phyloP scores from a whole-genome alignment of 2,888 invertebrate genomes.

The Rhagophthalmus giganteus region DNA sequence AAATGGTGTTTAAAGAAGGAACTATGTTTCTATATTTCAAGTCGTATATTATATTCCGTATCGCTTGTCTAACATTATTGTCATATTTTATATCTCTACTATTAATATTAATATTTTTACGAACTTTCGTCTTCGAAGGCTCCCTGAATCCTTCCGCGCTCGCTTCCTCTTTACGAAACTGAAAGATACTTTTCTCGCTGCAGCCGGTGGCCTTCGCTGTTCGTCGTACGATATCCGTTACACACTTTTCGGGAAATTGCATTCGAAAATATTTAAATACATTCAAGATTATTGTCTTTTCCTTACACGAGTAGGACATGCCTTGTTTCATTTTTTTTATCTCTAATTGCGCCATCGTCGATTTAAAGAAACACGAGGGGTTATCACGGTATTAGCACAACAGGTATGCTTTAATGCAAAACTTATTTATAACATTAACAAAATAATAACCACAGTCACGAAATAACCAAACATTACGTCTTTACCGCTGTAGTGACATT shows the following conservation, averaged over 20 bases:
- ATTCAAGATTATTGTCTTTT: slow-evolving; percentile 54
- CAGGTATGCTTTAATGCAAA: too few species aligned
- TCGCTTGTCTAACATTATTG: slow-evolving; percentile 47
- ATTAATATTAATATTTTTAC: slow-evolving; percentile 52
- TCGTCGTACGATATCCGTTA: slow-evolving; percentile 50
- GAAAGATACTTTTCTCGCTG: slow-evolving; percentile 54
- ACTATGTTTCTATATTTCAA: slow-evolving; percentile 48
- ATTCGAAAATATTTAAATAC: slow-evolving; percentile 53
- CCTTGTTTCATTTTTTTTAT: slow-evolving; percentile 55
- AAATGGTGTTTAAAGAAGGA: slow-evolving; percentile 50
- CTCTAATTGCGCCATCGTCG: slow-evolving; percentile 38
- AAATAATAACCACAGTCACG: too few species aligned
- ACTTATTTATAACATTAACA: too few species aligned
- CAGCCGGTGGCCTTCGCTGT: slow-evolving; percentile 54
- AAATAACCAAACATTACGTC: too few species aligned
- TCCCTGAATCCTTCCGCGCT: slow-evolving; percentile 52
- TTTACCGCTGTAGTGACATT: too few species aligned
- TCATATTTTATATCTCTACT: slow-evolving; percentile 53
- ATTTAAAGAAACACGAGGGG: too few species aligned
- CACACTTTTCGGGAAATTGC: slow-evolving; percentile 47
- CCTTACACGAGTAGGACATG: slow-evolving; percentile 53
- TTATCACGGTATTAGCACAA: too few species aligned
- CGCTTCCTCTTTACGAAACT: slow-evolving; percentile 53
- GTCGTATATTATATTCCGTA: slow-evolving; percentile 50
- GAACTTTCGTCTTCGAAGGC: slow-evolving; percentile 51